Base-by-base conservation (phyloP, 2,888 invertebrate species). In the Mythimna pallens region DNA sequence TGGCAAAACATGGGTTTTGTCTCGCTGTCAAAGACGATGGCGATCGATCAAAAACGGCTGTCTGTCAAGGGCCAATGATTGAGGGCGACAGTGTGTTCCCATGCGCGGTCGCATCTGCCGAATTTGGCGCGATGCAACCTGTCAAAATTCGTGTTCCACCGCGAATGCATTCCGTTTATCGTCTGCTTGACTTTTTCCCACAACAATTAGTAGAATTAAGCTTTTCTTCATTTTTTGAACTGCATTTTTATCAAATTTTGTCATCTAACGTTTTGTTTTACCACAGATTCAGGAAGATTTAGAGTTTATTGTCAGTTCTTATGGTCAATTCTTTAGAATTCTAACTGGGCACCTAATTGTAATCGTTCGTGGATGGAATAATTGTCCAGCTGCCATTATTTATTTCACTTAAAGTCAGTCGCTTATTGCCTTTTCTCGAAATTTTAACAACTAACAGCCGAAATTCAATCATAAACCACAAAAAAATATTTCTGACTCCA, bases 21-120 rank as follows among this genome's bases (percentile, higher is more conserved):
- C 75, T 85, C 78, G 72, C 68, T 81, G 81, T 79, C 78, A 83
- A 71, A 80, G 74, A 73, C 81, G 64, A 85, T 72, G 78, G 81
- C 87, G 82, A 93, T 93, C 93, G 90, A 94, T 93, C 93, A 93
- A 88, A 89, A 87, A 87, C 76, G 66, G 73, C 75, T 68, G 83
- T 80, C 87, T 89, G 88, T 86, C 88, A 86, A 72, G 67, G 82
- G 58, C 76, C 78, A 86, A 87, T 91, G 91, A 92, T 91, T 87
- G 90, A 91, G 85, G 80, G 87, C 81, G 85, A 82, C 82, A 76
- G 81, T 72, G 25, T 76, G 76, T 83, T 86, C 74, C 74, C 81
- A 77, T 81, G 78, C 74, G 82, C 86, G 65, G 71, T 69, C 77
- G 86, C 89, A 89, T 86, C 88, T 88, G 88, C 88, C 89, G 80